A percentile compares a stretch with the other conserved stretches of the same genome.
These are phyloP conservation scores for Cyphomyrus discorhynchus DNA, from an alignment of 2,113 vertebrate species.

Conservation along the genomic window DNA sequence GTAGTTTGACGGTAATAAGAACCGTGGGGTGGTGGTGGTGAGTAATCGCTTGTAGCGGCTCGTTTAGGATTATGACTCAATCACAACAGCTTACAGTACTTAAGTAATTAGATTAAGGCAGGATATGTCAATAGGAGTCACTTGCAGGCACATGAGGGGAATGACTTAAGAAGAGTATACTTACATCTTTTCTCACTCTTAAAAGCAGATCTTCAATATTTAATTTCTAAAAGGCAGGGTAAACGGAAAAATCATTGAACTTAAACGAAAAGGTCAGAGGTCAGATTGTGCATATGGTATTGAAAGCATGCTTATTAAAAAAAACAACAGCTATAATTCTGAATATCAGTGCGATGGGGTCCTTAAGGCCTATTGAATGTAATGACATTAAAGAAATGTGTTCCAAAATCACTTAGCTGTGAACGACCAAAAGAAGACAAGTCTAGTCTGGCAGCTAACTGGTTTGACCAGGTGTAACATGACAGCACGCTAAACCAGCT, in stretches of 20 bases:
- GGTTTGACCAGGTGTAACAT: not conserved
- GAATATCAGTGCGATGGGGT: not conserved
- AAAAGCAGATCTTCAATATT: not conserved
- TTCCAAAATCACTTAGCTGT: not conserved
- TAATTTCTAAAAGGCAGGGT: not conserved
- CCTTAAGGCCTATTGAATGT: not conserved
- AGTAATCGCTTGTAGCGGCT: constrained; percentile 41
- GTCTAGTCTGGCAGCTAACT: not conserved
- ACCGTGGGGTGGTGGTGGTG: not conserved
- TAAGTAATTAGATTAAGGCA: constrained; percentile 62
- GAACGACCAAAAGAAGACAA: not conserved
- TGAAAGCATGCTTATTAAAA: not conserved
- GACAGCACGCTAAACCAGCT: not conserved
- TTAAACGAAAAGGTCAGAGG: not conserved
- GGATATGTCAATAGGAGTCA: constrained; percentile 62
- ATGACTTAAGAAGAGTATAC: constrained; percentile 49
- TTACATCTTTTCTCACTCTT: constrained; percentile 22
- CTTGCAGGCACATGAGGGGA: constrained; percentile 43
- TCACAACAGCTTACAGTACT: constrained; percentile 54
- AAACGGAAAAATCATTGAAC: not conserved
- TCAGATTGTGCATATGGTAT: not conserved
- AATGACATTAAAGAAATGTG: not conserved
- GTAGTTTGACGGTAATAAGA: not conserved
- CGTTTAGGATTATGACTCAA: constrained; percentile 63
- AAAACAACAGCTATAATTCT: not conserved